phyloP scores from a whole-genome alignment of 2,888 invertebrate genomes.

The Heliconius charithonia region DNA sequence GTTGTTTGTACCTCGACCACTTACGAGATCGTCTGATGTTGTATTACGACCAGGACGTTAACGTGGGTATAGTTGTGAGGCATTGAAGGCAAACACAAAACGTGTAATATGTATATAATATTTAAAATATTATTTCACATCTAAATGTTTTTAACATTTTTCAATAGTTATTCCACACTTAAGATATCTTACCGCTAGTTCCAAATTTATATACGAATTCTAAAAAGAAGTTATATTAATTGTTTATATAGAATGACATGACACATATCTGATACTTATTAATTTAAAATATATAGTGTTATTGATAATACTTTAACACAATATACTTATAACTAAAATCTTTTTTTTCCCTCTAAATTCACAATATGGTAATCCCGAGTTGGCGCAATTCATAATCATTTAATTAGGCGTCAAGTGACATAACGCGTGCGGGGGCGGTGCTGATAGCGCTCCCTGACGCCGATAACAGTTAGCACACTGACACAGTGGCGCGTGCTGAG shows the following conservation, averaged over 20 bases:
- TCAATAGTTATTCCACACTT: too few species aligned
- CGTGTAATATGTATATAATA: too few species aligned
- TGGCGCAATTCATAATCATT: conserved; percentile 15
- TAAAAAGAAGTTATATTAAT: too few species aligned
- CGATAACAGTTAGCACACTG: conserved; percentile 38
- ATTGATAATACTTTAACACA: too few species aligned
- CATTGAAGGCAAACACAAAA: too few species aligned
- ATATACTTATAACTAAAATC: background rate
- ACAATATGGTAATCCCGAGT: conserved; percentile 7
- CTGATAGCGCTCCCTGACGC: conserved; percentile 31
- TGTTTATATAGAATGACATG: too few species aligned
- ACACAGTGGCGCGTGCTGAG: conserved; percentile 45
- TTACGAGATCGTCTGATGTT: background rate
- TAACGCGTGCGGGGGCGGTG: conserved; percentile 31
- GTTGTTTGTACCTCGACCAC: background rate
- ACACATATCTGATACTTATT: too few species aligned
- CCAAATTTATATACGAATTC: too few species aligned
- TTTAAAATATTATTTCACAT: too few species aligned
- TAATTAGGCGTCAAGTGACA: conserved; percentile 7
- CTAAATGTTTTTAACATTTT: too few species aligned
- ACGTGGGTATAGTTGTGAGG: background rate
- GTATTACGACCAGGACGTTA: background rate
- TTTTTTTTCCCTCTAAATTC: background rate
- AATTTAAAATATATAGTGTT: too few species aligned
- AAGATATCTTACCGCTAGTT: too few species aligned